Percentiles rank a stretch among this genome's conserved stretches.
Evolutionary conservation across 2,888 invertebrate species (phyloP).

Genomic region (Polydrusus pterygomalis): DNA sequence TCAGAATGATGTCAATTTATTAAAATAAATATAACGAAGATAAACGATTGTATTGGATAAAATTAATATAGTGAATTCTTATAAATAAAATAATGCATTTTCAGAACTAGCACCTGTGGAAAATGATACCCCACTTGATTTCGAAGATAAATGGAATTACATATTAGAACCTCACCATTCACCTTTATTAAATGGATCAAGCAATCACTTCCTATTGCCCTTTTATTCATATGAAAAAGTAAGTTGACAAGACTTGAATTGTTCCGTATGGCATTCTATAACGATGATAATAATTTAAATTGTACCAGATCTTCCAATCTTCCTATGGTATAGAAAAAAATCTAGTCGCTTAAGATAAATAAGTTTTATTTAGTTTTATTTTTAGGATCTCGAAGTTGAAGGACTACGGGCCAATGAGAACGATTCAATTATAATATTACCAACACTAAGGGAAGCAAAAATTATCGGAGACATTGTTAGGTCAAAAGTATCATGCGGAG

Average conservation of each 20-base stretch:
- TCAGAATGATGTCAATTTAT: too few relatives aligned
- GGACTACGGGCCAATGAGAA: conserved; percentile 47
- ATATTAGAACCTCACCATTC: conserved; percentile 58
- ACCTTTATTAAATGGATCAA: conserved; percentile 59
- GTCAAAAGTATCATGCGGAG: conserved; percentile 61
- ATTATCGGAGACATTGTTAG: conserved; percentile 62
- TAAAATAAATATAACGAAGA: too few relatives aligned
- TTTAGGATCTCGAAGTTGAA: conserved; percentile 56
- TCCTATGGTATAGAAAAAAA: too few relatives aligned
- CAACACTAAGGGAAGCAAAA: conserved; percentile 55
- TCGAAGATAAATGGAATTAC: conserved; percentile 63
- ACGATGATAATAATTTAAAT: too few relatives aligned
- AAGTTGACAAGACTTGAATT: conserved; percentile 6
- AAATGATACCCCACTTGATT: conserved; percentile 19
- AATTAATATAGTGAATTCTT: too few relatives aligned
- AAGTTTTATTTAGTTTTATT: conserved; percentile 14
- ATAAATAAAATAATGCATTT: background rate
- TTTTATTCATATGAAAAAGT: conserved; percentile 58
- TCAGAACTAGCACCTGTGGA: conserved; percentile 28
- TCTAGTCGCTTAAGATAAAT: background rate
- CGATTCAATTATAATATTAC: conserved; percentile 10
- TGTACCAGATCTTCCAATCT: too few relatives aligned
- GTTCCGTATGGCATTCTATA: too few relatives aligned
- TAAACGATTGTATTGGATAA: too few relatives aligned
- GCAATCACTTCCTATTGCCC: conserved; percentile 59